Evolutionary conservation across 2,113 vertebrate genomes (phyloP), one percentile per base, ranked within the genome.

Genomic region (Alethe diademata): DNA sequence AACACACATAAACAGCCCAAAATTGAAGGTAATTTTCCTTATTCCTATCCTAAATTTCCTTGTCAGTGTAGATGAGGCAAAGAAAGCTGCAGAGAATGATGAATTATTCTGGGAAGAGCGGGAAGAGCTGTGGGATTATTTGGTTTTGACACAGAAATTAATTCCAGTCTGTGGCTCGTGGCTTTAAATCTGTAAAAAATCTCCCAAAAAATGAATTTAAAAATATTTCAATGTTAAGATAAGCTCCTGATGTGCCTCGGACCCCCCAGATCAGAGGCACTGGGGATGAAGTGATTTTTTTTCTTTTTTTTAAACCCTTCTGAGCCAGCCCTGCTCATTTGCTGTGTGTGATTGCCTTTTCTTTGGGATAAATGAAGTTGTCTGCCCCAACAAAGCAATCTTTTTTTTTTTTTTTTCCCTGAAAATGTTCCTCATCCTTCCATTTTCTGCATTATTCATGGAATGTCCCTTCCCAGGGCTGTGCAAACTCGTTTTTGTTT

Each of bases 401-500:
- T 93, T 48, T 57, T 88, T 53, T 12, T 54, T 35, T 35, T 54
- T 65, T 56, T 19, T 14, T 11, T 1, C 54, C 74, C 90, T 10
- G 2, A 60, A 93, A 86, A 92, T 38, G 38, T 83, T 74, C 71
- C 79, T 88, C 79, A 26, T 78, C 31, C 0, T 58, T 67, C 70
- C 64, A 35, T 86, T 95, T 96, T 92, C 91, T 92, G 79, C 92
- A 87, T 91, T 89, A 80, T 90, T 96, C 86, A 80, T 78, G 88
- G 87, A 95, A 85, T 76, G 84, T 70, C n/a, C 79, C 92, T 92
- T 95, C 88, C 85, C 47, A 64, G 42, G 42, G 36, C 74, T 75
- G n/a, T 33, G 73, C 82, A 97, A 88, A 95, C 28, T 71, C 53
- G 7, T 12, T 20, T 54, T 36, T 51, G 17, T 24, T 54, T 72